phyloP scores from a whole-genome alignment of 2,797 vertebrate species.

The Spinus olivaceus region DNA sequence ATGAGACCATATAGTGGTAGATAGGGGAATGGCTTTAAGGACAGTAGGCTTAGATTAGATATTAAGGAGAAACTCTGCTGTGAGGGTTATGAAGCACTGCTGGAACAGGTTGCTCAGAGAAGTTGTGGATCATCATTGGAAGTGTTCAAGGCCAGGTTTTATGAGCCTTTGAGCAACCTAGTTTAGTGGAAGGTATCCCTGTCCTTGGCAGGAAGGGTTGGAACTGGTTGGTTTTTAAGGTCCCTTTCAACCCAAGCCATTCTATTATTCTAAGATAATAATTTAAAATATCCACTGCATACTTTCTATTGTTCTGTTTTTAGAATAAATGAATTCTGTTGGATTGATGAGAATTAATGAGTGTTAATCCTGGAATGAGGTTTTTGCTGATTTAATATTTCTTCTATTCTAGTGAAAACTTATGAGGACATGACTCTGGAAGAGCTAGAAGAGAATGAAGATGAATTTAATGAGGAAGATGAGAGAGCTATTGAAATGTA shows the following conservation, averaged over 20 bases:
- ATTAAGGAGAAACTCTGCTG: neutral
- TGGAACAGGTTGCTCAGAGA: neutral
- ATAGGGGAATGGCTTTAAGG: neutral
- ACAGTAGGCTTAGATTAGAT: neutral
- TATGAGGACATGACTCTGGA: constrained; percentile 95
- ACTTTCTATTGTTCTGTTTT: neutral
- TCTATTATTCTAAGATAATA: neutral
- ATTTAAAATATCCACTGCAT: rapidly evolving
- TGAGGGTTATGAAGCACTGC: neutral
- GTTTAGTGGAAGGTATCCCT: neutral
- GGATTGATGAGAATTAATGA: neutral
- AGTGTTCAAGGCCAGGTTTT: neutral
- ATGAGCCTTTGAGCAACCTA: neutral
- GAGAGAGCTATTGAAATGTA: constrained; percentile 94
- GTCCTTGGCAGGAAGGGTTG: neutral
- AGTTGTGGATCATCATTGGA: neutral
- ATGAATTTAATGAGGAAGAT: constrained; percentile 94
- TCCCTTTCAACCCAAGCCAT: neutral
- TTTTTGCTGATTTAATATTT: neutral
- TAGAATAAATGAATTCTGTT: neutral
- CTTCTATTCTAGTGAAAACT: constrained; percentile 84
- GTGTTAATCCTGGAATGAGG: neutral
- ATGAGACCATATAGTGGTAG: neutral
- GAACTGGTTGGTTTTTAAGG: neutral
- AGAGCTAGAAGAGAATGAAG: constrained; percentile 94